phyloP scores from a whole-genome alignment of 2,888 invertebrate genomes.

The Coleophora flavipennella region DNA sequence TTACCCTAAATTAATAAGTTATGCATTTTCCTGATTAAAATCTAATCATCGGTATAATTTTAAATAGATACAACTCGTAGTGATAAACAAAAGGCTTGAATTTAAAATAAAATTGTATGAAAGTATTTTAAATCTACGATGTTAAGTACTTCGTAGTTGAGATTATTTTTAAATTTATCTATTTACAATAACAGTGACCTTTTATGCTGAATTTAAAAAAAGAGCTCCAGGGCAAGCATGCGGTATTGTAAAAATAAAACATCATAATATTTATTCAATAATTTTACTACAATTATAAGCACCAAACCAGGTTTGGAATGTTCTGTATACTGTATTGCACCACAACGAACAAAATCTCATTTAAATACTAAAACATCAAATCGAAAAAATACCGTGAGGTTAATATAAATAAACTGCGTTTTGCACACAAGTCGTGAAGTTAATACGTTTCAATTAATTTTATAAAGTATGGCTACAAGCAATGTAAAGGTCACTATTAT shows the following conservation, averaged over 20 bases:
- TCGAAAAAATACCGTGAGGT: conserved; percentile 27
- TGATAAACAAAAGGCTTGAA: conserved; percentile 30
- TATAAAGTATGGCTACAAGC: conserved; percentile 40
- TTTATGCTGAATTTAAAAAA: conserved; percentile 30
- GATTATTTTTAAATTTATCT: conserved; percentile 4
- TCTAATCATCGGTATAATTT: conserved; percentile 22
- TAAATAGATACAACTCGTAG: conserved; percentile 28
- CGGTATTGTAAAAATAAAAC: conserved; percentile 61
- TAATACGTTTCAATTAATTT: conserved; percentile 32
- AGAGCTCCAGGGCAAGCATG: conserved; percentile 43
- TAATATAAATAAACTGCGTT: conserved; percentile 23
- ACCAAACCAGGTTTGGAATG: conserved; percentile 71
- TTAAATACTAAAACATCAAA: conserved; percentile 35
- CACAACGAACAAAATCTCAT: conserved; percentile 53
- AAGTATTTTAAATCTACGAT: conserved; percentile 6
- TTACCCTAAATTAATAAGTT: conserved; percentile 50
- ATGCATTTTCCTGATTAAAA: conserved; percentile 19
- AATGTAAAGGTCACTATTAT: conserved; percentile 68
- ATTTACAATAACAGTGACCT: conserved; percentile 55
- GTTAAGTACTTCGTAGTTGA: conserved; percentile 27
- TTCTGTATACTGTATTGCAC: conserved; percentile 56
- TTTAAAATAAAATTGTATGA: conserved; percentile 19
- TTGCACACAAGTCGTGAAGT: conserved; percentile 16
- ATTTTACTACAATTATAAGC: conserved; percentile 65
- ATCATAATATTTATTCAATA: conserved; percentile 43